These are phyloP conservation scores for Leptosomus discolor DNA, from an alignment of 2,113 vertebrate species.

Conservation along the genomic window DNA sequence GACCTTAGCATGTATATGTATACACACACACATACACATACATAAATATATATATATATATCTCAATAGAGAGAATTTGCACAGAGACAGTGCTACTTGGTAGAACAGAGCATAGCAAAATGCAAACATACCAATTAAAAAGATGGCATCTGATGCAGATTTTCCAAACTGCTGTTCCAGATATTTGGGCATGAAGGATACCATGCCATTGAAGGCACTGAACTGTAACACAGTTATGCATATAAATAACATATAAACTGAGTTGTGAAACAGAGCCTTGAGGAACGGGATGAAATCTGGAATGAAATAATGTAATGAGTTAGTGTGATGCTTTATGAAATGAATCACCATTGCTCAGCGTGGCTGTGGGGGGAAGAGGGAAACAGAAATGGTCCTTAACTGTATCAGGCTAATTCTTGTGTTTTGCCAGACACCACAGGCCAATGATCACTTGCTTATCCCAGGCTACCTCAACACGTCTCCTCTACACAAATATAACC, in stretches of 20 bases:
- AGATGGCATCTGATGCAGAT: constrained; percentile 88
- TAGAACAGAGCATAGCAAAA: background rate
- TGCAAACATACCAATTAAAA: constrained; percentile 83
- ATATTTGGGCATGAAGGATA: constrained; percentile 93
- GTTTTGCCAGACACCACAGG: background rate
- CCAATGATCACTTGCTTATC: background rate
- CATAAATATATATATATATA: background rate
- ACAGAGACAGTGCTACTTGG: background rate
- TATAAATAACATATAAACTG: constrained; percentile 84
- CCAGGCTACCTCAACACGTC: background rate
- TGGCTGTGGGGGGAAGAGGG: background rate
- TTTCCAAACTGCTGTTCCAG: constrained; percentile 94
- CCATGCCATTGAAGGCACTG: constrained; percentile 80
- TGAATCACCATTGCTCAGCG: background rate
- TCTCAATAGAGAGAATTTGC: background rate
- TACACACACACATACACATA: background rate
- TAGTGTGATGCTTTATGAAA: background rate
- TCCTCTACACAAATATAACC: background rate
- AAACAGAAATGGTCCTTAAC: background rate
- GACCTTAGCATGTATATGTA: background rate
- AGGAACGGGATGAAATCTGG: constrained; percentile 87
- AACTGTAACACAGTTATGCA: constrained; percentile 82
- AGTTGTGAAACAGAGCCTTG: constrained; percentile 80
- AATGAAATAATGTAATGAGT: background rate
- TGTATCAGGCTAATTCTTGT: background rate